A percentile compares a stretch with the other conserved stretches of the same genome.
Evolutionary conservation across 64 coral and sea anemone genomes (phyloP).

Genomic region (Acropora tenuis): DNA sequence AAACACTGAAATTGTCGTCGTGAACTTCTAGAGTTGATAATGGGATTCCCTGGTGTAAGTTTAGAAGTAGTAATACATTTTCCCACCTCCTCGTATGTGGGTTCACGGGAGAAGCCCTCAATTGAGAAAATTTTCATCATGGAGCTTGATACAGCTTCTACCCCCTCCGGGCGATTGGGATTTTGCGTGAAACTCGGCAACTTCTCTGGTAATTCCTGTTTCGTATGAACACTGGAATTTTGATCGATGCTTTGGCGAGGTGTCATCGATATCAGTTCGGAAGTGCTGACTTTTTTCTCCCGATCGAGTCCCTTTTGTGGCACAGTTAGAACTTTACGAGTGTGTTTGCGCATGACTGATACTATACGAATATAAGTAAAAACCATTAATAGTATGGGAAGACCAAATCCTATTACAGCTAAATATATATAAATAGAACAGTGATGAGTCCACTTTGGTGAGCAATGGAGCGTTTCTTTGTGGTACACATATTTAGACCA

Average conservation of each 20-base stretch:
- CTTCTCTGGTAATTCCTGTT: neutral
- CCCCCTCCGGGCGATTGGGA: neutral
- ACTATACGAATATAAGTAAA: conserved; percentile 90
- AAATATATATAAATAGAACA: conserved; percentile 74
- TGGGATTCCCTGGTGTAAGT: neutral
- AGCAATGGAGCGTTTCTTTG: conserved; percentile 88
- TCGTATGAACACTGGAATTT: neutral
- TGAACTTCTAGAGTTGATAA: neutral
- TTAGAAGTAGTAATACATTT: neutral
- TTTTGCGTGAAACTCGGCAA: neutral
- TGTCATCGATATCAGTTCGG: too few species aligned
- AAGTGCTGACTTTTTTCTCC: neutral
- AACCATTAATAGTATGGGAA: conserved; percentile 77
- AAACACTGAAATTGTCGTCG: neutral
- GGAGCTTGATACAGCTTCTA: conserved; percentile 2
- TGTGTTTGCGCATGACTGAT: conserved; percentile 68
- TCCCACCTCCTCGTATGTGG: conserved; percentile 7
- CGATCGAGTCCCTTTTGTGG: neutral
- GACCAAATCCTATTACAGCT: conserved; percentile 62
- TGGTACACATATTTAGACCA: conserved; percentile 82
- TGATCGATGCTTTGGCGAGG: neutral
- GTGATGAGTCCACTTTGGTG: conserved; percentile 68
- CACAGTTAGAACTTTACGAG: conserved; percentile 62
- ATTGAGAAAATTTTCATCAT: neutral
- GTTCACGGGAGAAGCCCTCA: neutral